A percentile compares a stretch with the other conserved stretches of the same genome.
Conservation (phyloP, 1,140 invertebrate genomes). For the Nixonia krombeini region DNA sequence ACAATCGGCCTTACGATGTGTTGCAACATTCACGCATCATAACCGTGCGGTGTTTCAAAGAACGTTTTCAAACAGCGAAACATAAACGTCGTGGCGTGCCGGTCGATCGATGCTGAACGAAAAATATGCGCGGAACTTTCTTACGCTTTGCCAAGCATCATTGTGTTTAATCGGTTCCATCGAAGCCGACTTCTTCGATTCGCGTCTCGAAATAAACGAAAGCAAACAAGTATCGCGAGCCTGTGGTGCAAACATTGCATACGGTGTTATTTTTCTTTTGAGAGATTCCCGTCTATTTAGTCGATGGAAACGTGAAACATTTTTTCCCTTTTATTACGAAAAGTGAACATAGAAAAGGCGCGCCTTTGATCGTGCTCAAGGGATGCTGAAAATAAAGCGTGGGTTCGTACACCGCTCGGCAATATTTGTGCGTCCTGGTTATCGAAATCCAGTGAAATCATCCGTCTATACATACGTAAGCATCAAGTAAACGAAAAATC, state of each 20-base stretch:
- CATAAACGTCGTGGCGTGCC: too few species aligned
- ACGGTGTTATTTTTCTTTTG: background rate
- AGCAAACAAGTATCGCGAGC: background rate
- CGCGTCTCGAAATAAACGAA: background rate
- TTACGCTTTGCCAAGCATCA: too few species aligned
- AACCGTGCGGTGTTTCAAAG: too few species aligned
- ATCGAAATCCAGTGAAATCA: conserved; percentile 28
- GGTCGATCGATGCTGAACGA: too few species aligned
- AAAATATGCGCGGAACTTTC: too few species aligned
- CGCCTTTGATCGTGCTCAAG: conserved; percentile 25
- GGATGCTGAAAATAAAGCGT: conserved; percentile 25
- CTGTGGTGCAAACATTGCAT: background rate
- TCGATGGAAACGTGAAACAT: conserved; percentile 5
- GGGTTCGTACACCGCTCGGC: too few species aligned
- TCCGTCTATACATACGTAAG: conserved; percentile 23
- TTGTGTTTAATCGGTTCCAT: too few species aligned
- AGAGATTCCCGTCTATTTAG: conserved; percentile 20
- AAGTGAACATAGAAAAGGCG: conserved; percentile 23
- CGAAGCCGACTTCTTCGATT: too few species aligned
- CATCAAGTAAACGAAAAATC: conserved; percentile 43
- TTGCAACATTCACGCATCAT: too few species aligned
- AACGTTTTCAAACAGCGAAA: too few species aligned
- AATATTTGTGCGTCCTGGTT: conserved; percentile 31
- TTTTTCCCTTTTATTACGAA: conserved; percentile 26
- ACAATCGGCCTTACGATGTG: too few species aligned